Conservation (phyloP, 2,797 vertebrate species). For the Mergus octosetaceus region DNA sequence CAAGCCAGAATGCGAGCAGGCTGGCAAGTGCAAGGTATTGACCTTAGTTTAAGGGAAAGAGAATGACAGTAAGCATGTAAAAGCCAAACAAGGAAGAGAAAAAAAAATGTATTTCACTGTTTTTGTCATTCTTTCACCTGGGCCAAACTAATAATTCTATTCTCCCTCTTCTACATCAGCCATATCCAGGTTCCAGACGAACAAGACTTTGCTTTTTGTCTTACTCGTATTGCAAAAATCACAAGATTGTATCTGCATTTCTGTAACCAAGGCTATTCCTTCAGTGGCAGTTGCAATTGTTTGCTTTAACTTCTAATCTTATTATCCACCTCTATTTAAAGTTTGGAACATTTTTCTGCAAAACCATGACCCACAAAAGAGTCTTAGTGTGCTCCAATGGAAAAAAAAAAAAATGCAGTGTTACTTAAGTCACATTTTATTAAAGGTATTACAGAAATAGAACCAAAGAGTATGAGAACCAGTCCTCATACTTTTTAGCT, state of each 20-base stretch:
- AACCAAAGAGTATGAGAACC: not conserved
- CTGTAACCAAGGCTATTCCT: not conserved
- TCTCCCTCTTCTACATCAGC: not conserved
- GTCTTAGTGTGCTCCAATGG: not conserved
- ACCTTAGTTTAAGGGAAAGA: not conserved
- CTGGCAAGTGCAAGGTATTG: not conserved
- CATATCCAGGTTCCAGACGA: not conserved
- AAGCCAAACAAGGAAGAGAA: not conserved
- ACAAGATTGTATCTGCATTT: not conserved
- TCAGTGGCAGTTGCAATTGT: not conserved
- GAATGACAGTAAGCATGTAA: not conserved
- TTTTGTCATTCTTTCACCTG: not conserved
- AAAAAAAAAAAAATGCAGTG: not conserved
- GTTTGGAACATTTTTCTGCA: not conserved
- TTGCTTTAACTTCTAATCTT: not conserved
- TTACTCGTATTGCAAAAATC: not conserved
- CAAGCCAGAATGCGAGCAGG: too few relatives aligned
- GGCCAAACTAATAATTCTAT: not conserved
- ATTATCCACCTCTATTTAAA: not conserved
- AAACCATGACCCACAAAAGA: not conserved
- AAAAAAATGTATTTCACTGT: not conserved
- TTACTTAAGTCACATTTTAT: not conserved
- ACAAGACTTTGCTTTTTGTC: not conserved
- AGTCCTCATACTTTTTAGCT: not conserved
- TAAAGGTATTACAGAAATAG: not conserved